Percentiles rank a stretch among this genome's conserved stretches.
Evolutionary conservation across 2,888 invertebrate genomes (phyloP).

Genomic region (Ophion slaviceki): DNA sequence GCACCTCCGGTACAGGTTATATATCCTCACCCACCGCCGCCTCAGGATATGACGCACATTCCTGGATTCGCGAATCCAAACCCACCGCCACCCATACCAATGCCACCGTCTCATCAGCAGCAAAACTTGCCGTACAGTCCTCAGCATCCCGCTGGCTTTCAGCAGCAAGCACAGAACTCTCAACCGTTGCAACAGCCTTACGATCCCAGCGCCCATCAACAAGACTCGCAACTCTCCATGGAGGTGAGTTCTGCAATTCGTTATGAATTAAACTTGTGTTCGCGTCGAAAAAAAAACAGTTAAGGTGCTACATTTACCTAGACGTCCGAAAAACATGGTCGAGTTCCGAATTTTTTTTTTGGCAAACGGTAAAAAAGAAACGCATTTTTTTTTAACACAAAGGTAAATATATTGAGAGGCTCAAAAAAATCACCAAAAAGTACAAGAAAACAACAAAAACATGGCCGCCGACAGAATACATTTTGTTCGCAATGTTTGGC

Average conservation of each 20-base stretch:
- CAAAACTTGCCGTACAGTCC: conserved; percentile 79
- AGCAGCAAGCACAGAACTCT: conserved; percentile 70
- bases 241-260: conserved; percentile 66
- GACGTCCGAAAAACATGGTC: too few species aligned
- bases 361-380: too few species aligned
- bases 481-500: too few species aligned
- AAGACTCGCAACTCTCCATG: conserved; percentile 66
- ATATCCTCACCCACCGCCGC: conserved; percentile 83
- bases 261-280: too few species aligned
- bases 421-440: too few species aligned
- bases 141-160: conserved; percentile 80
- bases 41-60: conserved; percentile 82
- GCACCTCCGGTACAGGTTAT: conserved; percentile 81
- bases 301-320: too few species aligned
- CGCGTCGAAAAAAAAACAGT: too few species aligned
- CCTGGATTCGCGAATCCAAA: conserved; percentile 85
- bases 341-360: too few species aligned
- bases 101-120: conserved; percentile 84
- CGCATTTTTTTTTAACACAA: too few species aligned
- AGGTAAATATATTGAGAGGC: too few species aligned
- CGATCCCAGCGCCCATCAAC: conserved; percentile 62
- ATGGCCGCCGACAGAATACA: too few species aligned
- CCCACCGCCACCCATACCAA: conserved; percentile 85
- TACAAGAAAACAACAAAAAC: too few species aligned
- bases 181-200: conserved; percentile 64